Percentiles rank a stretch among this genome's conserved stretches.
Evolutionary conservation across 64 coral and sea anemone species (phyloP).

Genomic region (Dendrophyllia cribrosa): DNA sequence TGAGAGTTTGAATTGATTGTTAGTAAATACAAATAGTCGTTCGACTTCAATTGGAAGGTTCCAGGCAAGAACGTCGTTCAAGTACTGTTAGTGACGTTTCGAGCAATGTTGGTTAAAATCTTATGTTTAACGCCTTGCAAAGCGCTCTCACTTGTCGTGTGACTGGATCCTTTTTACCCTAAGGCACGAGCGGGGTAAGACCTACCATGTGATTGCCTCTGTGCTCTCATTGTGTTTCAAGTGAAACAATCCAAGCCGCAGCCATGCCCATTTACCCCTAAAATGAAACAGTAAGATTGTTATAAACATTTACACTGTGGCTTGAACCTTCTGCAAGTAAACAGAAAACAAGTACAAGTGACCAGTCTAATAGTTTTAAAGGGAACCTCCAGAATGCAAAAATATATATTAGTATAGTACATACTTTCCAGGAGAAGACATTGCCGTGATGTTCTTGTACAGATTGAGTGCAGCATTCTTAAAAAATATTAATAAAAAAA

Average conservation of each 20-base stretch:
- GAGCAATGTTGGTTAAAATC: no score
- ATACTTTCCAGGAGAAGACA: slow-evolving; percentile 39
- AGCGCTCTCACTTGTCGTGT: no score
- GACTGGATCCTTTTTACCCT: no score
- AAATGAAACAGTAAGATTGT: neutral
- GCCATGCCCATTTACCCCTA: slow-evolving; percentile 91
- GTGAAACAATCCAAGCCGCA: slow-evolving; percentile 88
- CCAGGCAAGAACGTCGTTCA: no score
- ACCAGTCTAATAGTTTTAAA: no score
- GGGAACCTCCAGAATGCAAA: neutral
- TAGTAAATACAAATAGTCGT: no score
- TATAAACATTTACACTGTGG: neutral
- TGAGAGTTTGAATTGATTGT: no score
- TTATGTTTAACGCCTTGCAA: no score
- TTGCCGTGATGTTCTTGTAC: slow-evolving; percentile 39
- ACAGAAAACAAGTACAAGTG: no score
- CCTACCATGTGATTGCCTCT: slow-evolving; percentile 85
- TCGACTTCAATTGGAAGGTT: no score
- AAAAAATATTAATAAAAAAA: neutral
- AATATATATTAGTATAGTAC: neutral
- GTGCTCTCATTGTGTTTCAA: slow-evolving; percentile 85
- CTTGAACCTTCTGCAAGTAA: neutral
- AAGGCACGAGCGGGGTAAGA: neutral
- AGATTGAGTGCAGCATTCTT: slow-evolving; percentile 37
- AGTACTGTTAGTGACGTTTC: no score